These are phyloP conservation scores for Vireo altiloquus DNA, from an alignment of 2,113 vertebrate species.

Conservation along the genomic window DNA sequence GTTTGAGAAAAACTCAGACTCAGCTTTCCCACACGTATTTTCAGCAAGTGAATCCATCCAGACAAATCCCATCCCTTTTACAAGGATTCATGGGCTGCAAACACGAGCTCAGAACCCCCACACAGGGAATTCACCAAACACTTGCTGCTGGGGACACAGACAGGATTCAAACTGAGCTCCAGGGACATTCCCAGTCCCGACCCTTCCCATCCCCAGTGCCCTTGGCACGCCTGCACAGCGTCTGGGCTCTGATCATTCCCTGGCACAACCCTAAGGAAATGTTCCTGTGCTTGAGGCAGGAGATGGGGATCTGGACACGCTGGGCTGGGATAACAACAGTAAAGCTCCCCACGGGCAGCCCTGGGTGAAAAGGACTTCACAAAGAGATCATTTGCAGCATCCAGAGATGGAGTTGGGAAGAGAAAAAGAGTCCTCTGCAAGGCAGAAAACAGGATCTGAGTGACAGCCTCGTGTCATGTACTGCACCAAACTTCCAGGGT, in stretches of 20 bases:
- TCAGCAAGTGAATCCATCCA: not conserved
- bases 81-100: not conserved
- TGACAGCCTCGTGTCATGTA: not conserved
- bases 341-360: not conserved
- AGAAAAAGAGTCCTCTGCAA: not conserved
- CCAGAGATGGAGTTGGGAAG: not conserved
- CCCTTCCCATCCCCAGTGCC: not conserved
- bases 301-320: not conserved
- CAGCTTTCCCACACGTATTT: not conserved
- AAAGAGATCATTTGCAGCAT: not conserved
- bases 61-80: not conserved
- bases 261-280: not conserved
- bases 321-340: not conserved
- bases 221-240: fast-evolving
- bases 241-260: not conserved
- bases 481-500: not conserved
- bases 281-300: not conserved
- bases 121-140: fast-evolving
- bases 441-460: not conserved
- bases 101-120: fast-evolving
- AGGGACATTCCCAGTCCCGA: not conserved
- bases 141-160: not conserved
- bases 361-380: not conserved
- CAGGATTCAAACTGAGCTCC: not conserved
- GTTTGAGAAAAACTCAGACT: no score